Base-by-base conservation (phyloP, 1,140 invertebrate species). In the Lepidotrigona ventralis region DNA sequence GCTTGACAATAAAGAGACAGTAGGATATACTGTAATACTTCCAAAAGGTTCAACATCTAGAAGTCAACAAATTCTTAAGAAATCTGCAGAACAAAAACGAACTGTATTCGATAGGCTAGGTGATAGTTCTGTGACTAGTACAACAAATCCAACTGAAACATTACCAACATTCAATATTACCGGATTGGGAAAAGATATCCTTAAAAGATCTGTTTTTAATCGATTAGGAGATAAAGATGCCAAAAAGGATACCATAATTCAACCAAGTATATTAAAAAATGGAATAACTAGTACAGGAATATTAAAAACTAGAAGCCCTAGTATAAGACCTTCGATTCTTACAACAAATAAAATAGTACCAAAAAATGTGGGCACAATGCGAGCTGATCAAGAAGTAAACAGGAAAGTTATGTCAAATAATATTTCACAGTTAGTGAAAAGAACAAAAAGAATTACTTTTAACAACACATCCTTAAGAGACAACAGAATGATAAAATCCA, bases 71-170 rank as follows among this genome's bases (percentile, higher is more conserved):
- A 90, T 94, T 68, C 60, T 94, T 63, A 93, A 94, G 66, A 92
- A 93, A 76, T 79, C 88, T 1, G 26, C 86, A 23, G 93, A 94
- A 63, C 91, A 92, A 63, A 94, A 94, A 51, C 85, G 91, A 76
- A 94, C 94, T 15, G 94, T 94, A n/a, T 94, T 94, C 72, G 93
- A 94, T 68, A 91, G 94, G 86, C 74, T 94, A 15, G 94, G 94
- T 21, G 94, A 94, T 29, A 94, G 93, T 78, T 93, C 93, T 3
- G 94, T 94, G 23, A 93, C 93, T 0, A 94, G 93, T 81, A 94
- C 94, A 2, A 94, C 94, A 11, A 94, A 88, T 84, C 88, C 90
- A 11, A 74, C 85, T 11, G 93, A 94, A 70, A 83, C 84, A 6
- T 87, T 85, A 12, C 90, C 92, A 0, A 93, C 91, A 2, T 94